Evolutionary conservation across 2,113 vertebrate species (phyloP).

Genomic region (Melanerpes aurifrons): DNA sequence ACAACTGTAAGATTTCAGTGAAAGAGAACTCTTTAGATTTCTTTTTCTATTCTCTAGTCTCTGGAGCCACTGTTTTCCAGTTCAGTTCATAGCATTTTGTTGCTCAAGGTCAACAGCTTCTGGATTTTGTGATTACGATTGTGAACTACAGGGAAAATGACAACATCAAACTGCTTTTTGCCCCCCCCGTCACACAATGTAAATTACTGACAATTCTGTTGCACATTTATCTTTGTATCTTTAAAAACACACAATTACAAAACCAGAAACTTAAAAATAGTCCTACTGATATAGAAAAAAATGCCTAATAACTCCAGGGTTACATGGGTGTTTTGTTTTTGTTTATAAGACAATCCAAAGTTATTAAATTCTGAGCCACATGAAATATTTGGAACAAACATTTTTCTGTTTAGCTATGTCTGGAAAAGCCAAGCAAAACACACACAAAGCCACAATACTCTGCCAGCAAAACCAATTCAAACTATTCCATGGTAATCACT

Average conservation of each 20-base stretch:
- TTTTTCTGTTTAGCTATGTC: background rate
- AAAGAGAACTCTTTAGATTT: background rate
- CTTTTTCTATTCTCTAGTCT: background rate
- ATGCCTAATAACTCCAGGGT: background rate
- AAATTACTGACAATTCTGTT: background rate
- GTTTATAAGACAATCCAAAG: background rate
- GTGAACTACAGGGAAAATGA: background rate
- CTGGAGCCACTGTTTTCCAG: background rate
- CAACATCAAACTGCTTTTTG: background rate
- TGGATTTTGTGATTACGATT: background rate
- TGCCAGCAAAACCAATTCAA: background rate
- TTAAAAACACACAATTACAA: background rate
- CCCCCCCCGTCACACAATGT: background rate
- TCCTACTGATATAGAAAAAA: background rate
- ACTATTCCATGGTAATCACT: background rate
- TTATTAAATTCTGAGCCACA: background rate
- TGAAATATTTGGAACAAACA: background rate
- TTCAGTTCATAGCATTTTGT: background rate
- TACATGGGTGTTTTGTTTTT: too few relatives aligned
- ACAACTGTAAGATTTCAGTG: background rate
- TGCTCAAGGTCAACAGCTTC: background rate
- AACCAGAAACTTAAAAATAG: background rate
- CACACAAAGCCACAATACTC: background rate
- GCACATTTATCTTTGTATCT: background rate
- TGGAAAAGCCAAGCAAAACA: background rate